phyloP scores from a whole-genome alignment of 1,140 invertebrate genomes.

The Apolygus lucorum region DNA sequence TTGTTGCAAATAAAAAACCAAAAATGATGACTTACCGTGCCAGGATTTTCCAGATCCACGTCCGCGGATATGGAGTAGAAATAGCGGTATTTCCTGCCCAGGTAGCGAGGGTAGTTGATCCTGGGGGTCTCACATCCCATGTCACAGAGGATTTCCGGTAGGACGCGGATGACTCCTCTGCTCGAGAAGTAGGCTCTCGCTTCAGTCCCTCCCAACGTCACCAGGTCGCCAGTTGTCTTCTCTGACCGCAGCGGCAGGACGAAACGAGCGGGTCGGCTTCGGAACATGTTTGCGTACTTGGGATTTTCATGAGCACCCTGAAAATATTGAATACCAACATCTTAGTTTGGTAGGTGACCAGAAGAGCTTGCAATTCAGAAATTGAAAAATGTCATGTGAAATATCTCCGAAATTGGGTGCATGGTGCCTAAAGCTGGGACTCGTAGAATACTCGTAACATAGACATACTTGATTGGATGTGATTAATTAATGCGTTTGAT shows the following conservation, averaged over 20 bases:
- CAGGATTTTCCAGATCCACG: slow-evolving; percentile 69
- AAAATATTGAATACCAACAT: not conserved
- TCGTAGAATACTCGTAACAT: too few species aligned
- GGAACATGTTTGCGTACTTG: slow-evolving; percentile 68
- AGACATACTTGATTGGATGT: too few species aligned
- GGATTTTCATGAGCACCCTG: slow-evolving; percentile 68
- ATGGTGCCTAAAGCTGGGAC: too few species aligned
- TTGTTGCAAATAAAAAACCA: too few species aligned
- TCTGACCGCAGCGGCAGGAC: slow-evolving; percentile 48
- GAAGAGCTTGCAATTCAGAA: too few species aligned
- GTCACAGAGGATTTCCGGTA: slow-evolving; percentile 58
- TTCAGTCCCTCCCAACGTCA: slow-evolving; percentile 38
- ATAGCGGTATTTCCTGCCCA: slow-evolving; percentile 63
- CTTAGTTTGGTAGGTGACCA: too few species aligned
- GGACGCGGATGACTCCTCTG: slow-evolving; percentile 45
- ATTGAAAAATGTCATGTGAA: not conserved
- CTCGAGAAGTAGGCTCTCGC: slow-evolving; percentile 43
- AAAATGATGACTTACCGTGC: slow-evolving; percentile 63
- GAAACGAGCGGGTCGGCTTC: slow-evolving; percentile 63
- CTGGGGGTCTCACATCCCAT: slow-evolving; percentile 75
- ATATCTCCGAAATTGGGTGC: too few species aligned
- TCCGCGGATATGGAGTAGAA: slow-evolving; percentile 85
- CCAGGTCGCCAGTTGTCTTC: slow-evolving; percentile 12
- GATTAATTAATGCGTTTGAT: too few species aligned
- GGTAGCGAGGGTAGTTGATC: slow-evolving; percentile 60